Percentiles rank a stretch among this genome's conserved stretches.
Evolutionary conservation across 1,140 invertebrate genomes (phyloP).

Genomic region (Drosophila insularis): DNA sequence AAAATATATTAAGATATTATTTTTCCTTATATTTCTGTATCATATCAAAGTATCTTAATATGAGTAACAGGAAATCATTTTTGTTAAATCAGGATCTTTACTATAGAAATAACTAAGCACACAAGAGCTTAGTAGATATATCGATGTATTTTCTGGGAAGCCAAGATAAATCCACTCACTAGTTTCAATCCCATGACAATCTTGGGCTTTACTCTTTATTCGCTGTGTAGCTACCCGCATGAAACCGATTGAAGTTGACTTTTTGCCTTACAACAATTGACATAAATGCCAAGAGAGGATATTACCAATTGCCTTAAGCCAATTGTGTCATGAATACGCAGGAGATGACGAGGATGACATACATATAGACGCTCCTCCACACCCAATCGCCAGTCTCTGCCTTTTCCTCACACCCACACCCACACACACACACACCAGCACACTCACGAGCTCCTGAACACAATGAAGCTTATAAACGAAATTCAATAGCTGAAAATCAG

Average conservation of each 20-base stretch:
- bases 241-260: constrained; percentile 40
- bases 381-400: background rate
- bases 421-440: constrained; percentile 24
- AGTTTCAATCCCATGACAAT: constrained; percentile 1
- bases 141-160: background rate
- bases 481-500: constrained; percentile 76
- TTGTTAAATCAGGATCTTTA: background rate
- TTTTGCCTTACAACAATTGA: constrained; percentile 68
- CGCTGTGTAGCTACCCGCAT: constrained; percentile 1
- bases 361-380: constrained; percentile 6
- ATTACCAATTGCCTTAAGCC: constrained; percentile 79
- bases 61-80: background rate
- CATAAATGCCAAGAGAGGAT: constrained; percentile 77
- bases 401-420: background rate
- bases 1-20: too few relatives aligned
- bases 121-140: constrained; percentile 6
- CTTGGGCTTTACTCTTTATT: background rate
- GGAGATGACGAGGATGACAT: constrained; percentile 38
- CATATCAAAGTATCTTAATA: too few relatives aligned
- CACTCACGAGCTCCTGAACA: constrained; percentile 20
- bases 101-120: background rate
- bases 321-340: constrained; percentile 77
- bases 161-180: constrained; percentile 17
- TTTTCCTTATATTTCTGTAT: background rate
- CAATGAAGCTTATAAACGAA: constrained; percentile 70